These are phyloP conservation scores for Lutraria lutraria DNA, from an alignment of 2,888 invertebrate species.

Conservation along the genomic window DNA sequence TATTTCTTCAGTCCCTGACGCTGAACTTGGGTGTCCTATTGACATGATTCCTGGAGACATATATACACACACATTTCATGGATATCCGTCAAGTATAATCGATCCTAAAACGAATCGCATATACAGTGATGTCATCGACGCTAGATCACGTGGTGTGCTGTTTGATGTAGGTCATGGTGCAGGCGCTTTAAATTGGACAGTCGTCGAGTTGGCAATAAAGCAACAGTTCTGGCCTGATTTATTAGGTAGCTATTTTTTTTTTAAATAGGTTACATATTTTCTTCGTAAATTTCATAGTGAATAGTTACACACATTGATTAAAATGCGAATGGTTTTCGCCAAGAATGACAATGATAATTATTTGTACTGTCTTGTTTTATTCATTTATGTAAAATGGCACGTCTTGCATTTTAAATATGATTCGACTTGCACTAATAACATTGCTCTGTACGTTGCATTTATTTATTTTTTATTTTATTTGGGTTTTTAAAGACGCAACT, in stretches of 20 bases:
- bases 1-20: slow-evolving; percentile 9
- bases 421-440: no score
- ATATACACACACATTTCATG: slow-evolving; percentile 82
- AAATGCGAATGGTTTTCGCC: no score
- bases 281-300: no score
- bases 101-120: slow-evolving; percentile 67
- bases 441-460: no score
- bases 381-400: no score
- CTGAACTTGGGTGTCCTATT: slow-evolving; percentile 74
- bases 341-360: no score
- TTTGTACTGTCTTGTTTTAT: no score
- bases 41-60: slow-evolving; percentile 79
- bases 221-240: slow-evolving; percentile 81
- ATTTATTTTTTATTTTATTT: no score
- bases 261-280: no score
- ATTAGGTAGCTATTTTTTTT: slow-evolving; percentile 66
- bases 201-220: slow-evolving; percentile 76
- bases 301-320: no score
- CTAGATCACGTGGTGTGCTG: slow-evolving; percentile 79
- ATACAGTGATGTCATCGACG: slow-evolving; percentile 75
- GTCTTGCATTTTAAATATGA: no score
- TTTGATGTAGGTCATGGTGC: slow-evolving; percentile 84
- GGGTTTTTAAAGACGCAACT: no score
- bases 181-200: slow-evolving; percentile 82
- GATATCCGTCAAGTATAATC: slow-evolving; percentile 72